Conservation (phyloP, 2,113 vertebrate species). For the Elanus axillaris region DNA sequence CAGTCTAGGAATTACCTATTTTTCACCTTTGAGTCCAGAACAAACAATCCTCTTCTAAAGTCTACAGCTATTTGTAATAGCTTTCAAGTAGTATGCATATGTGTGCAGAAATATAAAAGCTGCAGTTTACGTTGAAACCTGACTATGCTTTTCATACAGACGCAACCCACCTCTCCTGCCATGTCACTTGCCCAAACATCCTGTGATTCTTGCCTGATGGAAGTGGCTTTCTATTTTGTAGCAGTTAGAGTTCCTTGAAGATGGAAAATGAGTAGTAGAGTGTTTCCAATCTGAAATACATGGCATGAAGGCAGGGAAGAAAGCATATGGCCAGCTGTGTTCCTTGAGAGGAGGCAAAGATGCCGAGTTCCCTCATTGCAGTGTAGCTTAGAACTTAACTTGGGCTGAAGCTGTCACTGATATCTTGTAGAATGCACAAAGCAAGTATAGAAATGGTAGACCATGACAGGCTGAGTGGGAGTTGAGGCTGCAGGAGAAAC, state of each 20-base stretch:
- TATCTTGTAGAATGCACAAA: neutral
- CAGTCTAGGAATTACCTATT: neutral
- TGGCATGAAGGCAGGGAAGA: neutral
- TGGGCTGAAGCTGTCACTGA: neutral
- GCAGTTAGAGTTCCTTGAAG: neutral
- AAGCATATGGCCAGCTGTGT: neutral
- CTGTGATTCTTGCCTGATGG: neutral
- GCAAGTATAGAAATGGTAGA: neutral
- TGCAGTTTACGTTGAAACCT: neutral
- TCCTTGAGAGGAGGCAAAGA: neutral
- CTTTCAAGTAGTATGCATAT: neutral
- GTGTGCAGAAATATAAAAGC: neutral
- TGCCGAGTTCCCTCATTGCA: neutral
- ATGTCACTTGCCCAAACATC: neutral
- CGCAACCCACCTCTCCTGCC: neutral
- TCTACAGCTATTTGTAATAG: neutral
- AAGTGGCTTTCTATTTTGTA: neutral
- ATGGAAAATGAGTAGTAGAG: neutral
- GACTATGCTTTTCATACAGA: neutral
- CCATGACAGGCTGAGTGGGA: neutral
- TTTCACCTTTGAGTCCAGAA: neutral
- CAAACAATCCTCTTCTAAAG: neutral
- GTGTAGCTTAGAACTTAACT: neutral
- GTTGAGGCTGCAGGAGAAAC: neutral
- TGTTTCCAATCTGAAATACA: neutral